Conservation (phyloP, 2,888 invertebrate genomes). For the Apomyelois bistriatella region DNA sequence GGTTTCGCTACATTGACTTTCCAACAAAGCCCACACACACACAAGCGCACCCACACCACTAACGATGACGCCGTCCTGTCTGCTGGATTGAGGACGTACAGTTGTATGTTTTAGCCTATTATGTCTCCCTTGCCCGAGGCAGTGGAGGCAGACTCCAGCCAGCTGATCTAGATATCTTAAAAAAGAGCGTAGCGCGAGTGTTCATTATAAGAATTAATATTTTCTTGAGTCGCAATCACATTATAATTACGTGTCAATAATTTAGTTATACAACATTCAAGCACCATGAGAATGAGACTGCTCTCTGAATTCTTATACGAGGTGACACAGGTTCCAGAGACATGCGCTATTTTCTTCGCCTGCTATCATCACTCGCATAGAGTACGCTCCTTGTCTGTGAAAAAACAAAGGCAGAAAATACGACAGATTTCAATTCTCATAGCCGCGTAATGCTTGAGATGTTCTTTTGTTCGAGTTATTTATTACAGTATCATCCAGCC, state of each 20-base stretch:
- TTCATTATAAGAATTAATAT: too few relatives aligned
- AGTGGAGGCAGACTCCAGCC: background rate
- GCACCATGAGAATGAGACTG: too few relatives aligned
- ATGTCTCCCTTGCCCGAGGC: background rate
- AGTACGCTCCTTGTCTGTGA: background rate
- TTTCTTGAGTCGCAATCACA: too few relatives aligned
- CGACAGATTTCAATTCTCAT: background rate
- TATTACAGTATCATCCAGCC: background rate
- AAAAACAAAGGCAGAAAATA: conserved; percentile 2
- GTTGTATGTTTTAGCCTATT: background rate
- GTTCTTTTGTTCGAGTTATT: background rate
- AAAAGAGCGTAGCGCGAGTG: background rate
- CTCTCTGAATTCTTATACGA: too few relatives aligned
- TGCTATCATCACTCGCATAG: background rate
- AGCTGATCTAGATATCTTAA: background rate
- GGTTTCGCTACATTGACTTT: background rate
- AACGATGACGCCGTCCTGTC: background rate
- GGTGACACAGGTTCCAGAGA: background rate
- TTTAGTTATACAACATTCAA: too few relatives aligned
- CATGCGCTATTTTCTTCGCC: background rate
- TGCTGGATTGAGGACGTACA: background rate
- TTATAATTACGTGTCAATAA: too few relatives aligned
- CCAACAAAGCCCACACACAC: background rate
- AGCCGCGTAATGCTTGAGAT: background rate
- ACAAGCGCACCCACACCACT: background rate